These are phyloP conservation scores for Nycticryphes semicollaris DNA, from an alignment of 2,113 vertebrate species.

Conservation along the genomic window DNA sequence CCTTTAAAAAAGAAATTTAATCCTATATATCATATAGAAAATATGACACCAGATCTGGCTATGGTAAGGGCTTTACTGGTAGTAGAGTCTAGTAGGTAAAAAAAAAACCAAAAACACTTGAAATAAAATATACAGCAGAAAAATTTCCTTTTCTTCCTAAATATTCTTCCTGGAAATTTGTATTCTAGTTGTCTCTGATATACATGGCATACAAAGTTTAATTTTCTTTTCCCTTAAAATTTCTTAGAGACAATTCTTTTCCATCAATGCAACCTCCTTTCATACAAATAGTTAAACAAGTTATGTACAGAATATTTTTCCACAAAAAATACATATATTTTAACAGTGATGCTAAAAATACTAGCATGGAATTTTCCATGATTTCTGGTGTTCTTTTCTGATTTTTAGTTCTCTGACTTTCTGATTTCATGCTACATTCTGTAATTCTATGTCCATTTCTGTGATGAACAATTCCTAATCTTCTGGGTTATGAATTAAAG, in stretches of 20 bases:
- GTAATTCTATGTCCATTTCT: background rate
- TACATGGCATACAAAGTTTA: background rate
- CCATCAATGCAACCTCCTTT: background rate
- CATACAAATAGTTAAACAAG: accelerated
- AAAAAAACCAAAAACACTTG: background rate
- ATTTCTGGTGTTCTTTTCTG: background rate
- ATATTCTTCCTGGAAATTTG: background rate
- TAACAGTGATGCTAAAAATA: background rate
- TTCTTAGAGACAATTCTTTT: background rate
- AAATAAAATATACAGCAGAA: background rate
- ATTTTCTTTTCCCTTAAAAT: background rate
- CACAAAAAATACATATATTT: background rate
- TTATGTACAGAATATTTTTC: background rate
- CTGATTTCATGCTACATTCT: background rate
- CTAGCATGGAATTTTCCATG: background rate
- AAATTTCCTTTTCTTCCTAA: background rate
- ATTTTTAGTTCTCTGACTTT: background rate
- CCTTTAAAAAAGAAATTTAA: background rate
- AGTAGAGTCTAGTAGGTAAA: background rate
- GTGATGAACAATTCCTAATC: background rate
- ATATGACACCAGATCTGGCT: background rate
- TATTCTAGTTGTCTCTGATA: background rate
- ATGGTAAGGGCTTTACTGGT: background rate
- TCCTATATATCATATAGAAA: background rate
- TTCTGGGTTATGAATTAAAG: background rate